These are phyloP conservation scores for Simalia tracyae DNA, from an alignment of 2,797 vertebrate species.

Conservation along the genomic window DNA sequence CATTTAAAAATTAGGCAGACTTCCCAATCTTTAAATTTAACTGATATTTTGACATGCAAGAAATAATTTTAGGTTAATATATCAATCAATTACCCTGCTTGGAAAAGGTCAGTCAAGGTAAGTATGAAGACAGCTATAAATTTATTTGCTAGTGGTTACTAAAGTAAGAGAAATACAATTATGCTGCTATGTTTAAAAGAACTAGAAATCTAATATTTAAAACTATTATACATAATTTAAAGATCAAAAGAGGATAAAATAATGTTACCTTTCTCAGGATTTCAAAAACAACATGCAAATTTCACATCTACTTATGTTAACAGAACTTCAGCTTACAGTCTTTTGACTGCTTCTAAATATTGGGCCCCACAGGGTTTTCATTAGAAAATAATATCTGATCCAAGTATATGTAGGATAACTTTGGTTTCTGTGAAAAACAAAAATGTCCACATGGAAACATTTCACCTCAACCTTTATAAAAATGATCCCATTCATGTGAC, in stretches of 20 bases:
- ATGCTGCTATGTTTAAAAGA: background rate
- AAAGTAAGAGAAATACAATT: background rate
- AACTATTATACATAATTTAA: background rate
- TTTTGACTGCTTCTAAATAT: background rate
- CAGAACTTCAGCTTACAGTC: background rate
- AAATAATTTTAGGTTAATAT: slow-evolving; percentile 20
- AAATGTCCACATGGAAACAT: slow-evolving; percentile 22
- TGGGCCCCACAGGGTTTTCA: background rate
- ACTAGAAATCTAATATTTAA: slow-evolving; percentile 6
- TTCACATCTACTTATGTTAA: background rate
- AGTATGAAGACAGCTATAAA: background rate
- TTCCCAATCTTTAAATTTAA: background rate
- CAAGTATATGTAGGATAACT: slow-evolving; percentile 4
- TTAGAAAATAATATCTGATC: slow-evolving; percentile 11
- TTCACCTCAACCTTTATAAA: slow-evolving; percentile 18
- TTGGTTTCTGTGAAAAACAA: slow-evolving; percentile 11
- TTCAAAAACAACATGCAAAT: background rate
- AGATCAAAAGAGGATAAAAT: background rate
- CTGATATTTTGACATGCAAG: background rate
- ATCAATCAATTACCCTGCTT: slow-evolving; percentile 15
- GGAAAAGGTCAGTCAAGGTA: background rate
- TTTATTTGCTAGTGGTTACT: background rate
- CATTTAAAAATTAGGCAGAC: slow-evolving; percentile 21
- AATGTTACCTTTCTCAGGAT: background rate
- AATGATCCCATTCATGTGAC: background rate